phyloP scores from a whole-genome alignment of 2,888 invertebrate genomes.

The Meteorus cinctellus region DNA sequence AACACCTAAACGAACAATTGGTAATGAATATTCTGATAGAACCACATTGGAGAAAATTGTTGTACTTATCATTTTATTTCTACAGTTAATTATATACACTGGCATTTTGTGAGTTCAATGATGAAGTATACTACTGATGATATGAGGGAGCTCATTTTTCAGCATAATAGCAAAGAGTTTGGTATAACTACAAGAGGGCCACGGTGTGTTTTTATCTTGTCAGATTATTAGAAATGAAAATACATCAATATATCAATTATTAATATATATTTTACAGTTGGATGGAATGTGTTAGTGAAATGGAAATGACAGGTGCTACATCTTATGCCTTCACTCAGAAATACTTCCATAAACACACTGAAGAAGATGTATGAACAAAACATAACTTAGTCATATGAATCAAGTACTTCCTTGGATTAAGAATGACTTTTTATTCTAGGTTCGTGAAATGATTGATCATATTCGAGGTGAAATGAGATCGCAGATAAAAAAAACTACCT shows the following conservation, averaged over 20 bases:
- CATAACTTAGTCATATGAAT: not conserved
- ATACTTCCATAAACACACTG: constrained; percentile 40
- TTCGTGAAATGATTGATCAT: constrained; percentile 75
- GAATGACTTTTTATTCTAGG: constrained; percentile 52
- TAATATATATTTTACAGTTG: constrained; percentile 32
- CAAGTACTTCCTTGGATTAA: not conserved
- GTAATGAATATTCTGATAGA: constrained; percentile 17
- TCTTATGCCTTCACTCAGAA: constrained; percentile 46
- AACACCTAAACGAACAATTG: constrained; percentile 42
- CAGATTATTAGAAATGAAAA: not conserved
- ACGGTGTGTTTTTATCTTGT: constrained; percentile 37
- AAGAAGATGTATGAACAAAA: constrained; percentile 38
- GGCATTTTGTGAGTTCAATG: constrained; percentile 47
- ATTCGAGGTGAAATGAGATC: constrained; percentile 75
- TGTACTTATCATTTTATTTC: not conserved
- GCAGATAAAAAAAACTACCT: constrained; percentile 74
- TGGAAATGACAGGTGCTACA: constrained; percentile 43
- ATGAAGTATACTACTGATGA: constrained; percentile 44
- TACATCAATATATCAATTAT: not conserved
- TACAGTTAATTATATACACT: constrained; percentile 50
- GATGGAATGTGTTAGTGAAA: constrained; percentile 44
- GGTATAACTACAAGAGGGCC: constrained; percentile 36
- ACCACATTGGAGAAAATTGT: too few species aligned
- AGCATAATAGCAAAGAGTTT: constrained; percentile 24
- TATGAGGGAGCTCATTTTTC: constrained; percentile 34